Evolutionary conservation across 2,797 vertebrate genomes (phyloP), one percentile per base, ranked within the genome.

Genomic region (Hydrophis major): DNA sequence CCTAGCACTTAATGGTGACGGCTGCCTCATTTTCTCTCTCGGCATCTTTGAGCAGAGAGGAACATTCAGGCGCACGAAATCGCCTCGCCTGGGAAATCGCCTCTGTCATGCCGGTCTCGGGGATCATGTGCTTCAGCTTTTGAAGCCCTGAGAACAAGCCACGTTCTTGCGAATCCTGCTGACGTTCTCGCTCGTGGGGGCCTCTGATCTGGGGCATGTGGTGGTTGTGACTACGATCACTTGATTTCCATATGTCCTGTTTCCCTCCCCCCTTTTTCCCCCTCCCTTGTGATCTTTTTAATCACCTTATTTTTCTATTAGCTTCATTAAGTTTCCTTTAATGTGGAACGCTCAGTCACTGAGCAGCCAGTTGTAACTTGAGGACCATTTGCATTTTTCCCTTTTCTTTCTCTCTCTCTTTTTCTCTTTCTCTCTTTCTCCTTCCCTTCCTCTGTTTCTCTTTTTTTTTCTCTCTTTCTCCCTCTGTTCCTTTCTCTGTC

Each of bases 261-360:
- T 88, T 42, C 60, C 55, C 55, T 16, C 16, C 8, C 50, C 6
- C 91, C 53, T 47, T 22, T 20, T 56, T 0, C 0, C 28, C n/a
- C 2, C 59, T 1, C 20, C 59, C 0, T 13, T 2, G 74, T 4
- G 0, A 83, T 50, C 94, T 53, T 94, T 56, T 66, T 66, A 14
- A 4, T 78, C 27, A 0, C 0, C 0, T 0, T 0, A 13, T 93
- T 93, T 37, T 56, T 11, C 22, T 66, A 3, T 27, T 37, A 5
- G 18, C 37, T 22, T 27, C 86, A 27, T 55, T 47, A 87, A 25
- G 47, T 16, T 47, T 32, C 20, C 28, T 90, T 92, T 90, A 55
- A 92, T 87, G 89, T 90, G 78, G 78, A 56, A 93, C 1, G 8
- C 27, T n/a, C 4, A 25, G 42, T 20, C 6, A 18, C 12, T 18